phyloP scores from a whole-genome alignment of 1,140 invertebrate genomes.

The Drosophila subobscura region DNA sequence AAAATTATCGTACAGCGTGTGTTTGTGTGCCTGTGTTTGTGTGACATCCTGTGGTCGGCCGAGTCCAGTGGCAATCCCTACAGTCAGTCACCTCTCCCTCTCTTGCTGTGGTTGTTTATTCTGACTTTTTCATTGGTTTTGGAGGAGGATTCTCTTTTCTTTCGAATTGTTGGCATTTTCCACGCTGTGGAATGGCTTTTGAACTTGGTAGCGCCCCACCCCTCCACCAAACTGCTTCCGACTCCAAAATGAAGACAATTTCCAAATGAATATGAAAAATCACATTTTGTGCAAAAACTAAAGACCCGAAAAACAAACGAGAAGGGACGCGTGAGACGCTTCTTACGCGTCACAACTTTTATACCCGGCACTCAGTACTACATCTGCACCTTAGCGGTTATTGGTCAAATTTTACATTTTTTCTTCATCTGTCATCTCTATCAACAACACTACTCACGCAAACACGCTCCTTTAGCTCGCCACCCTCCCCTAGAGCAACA shows the following conservation, averaged over 20 bases:
- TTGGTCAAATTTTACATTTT: too few relatives aligned
- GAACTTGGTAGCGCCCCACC: too few relatives aligned
- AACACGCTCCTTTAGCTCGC: too few relatives aligned
- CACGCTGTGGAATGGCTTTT: too few relatives aligned
- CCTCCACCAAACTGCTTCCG: too few relatives aligned
- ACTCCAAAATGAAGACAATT: neutral
- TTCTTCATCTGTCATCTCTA: too few relatives aligned
- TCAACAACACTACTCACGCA: too few relatives aligned
- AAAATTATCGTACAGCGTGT: slow-evolving; percentile 51
- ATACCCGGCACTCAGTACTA: too few relatives aligned
- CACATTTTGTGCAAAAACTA: slow-evolving; percentile 21
- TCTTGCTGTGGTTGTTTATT: neutral
- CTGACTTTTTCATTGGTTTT: slow-evolving; percentile 5
- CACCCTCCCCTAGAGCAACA: too few relatives aligned
- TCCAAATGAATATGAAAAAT: slow-evolving; percentile 1
- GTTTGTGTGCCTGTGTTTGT: neutral
- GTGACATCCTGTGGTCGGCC: slow-evolving; percentile 31
- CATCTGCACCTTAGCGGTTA: too few relatives aligned
- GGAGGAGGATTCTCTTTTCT: neutral
- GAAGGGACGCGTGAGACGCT: too few relatives aligned
- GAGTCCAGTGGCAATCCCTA: slow-evolving; percentile 17
- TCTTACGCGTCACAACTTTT: too few relatives aligned
- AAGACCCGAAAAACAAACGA: slow-evolving; percentile 12
- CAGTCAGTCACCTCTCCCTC: neutral
- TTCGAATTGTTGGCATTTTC: slow-evolving; percentile 1